Conservation (phyloP, 2,888 invertebrate genomes). For the Sceliomorpha sp. region DNA sequence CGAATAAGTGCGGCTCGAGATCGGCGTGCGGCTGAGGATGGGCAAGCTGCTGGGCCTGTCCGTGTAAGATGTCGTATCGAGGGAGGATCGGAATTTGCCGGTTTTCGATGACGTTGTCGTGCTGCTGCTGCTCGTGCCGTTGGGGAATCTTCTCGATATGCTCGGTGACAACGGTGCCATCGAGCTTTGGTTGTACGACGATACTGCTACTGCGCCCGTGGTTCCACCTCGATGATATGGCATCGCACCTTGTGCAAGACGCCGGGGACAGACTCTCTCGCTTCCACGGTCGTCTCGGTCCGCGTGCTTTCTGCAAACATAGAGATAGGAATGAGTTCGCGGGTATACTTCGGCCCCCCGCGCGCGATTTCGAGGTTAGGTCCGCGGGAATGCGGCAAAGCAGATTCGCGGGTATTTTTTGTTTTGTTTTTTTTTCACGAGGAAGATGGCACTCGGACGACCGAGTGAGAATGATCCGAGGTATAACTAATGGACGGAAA, state of each 20-base stretch:
- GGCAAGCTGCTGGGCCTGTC: slow-evolving; percentile 61
- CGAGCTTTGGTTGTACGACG: slow-evolving; percentile 69
- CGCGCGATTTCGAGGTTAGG: no score
- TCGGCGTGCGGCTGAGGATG: slow-evolving; percentile 17
- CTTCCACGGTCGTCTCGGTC: slow-evolving; percentile 3
- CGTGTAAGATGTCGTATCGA: slow-evolving; percentile 52
- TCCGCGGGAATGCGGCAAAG: no score
- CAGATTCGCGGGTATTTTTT: no score
- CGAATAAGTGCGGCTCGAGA: slow-evolving; percentile 33
- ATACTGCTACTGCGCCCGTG: slow-evolving; percentile 74
- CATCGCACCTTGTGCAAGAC: slow-evolving; percentile 65
- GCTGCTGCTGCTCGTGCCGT: slow-evolving; percentile 61
- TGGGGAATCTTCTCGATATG: slow-evolving; percentile 66
- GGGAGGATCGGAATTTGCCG: slow-evolving; percentile 62
- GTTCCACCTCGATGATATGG: slow-evolving; percentile 74
- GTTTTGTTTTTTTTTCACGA: no score
- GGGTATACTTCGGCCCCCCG: no score
- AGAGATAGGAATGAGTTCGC: no score
- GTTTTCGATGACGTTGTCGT: slow-evolving; percentile 64
- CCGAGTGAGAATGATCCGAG: no score
- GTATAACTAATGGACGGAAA: no score
- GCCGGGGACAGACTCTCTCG: slow-evolving; percentile 14
- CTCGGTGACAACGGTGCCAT: slow-evolving; percentile 75
- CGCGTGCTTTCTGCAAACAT: no score
- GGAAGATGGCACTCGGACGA: no score